Percentiles rank a stretch among this genome's conserved stretches.
phyloP scores from a whole-genome alignment of 2,888 invertebrate genomes.

The Melolontha melolontha region DNA sequence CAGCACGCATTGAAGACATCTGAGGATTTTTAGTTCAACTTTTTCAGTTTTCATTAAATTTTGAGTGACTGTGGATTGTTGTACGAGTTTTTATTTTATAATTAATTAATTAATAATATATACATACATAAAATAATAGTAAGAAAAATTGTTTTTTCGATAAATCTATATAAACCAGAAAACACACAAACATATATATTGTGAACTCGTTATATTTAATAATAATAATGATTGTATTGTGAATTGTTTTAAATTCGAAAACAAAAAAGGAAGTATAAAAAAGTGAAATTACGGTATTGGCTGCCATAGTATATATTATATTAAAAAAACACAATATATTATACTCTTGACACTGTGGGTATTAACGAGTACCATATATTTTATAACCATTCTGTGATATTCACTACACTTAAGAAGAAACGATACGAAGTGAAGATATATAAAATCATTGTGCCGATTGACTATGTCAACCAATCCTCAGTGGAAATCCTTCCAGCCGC shows the following conservation, averaged over 20 bases:
- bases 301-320: slow-evolving; percentile 61
- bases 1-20: slow-evolving; percentile 93
- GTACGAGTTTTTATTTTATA: slow-evolving; percentile 48
- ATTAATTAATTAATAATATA: slow-evolving; percentile 32
- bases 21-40: slow-evolving; percentile 79
- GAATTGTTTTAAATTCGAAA: slow-evolving; percentile 47
- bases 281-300: slow-evolving; percentile 55
- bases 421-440: slow-evolving; percentile 60
- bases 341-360: slow-evolving; percentile 52
- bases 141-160: slow-evolving; percentile 41
- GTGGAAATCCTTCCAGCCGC: slow-evolving; percentile 93
- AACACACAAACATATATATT: slow-evolving; percentile 20
- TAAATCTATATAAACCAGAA: slow-evolving; percentile 21
- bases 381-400: slow-evolving; percentile 74
- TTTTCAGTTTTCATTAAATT: slow-evolving; percentile 62
- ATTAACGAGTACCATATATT: slow-evolving; percentile 51
- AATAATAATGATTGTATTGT: slow-evolving; percentile 46
- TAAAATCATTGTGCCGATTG: slow-evolving; percentile 61
- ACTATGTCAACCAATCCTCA: slow-evolving; percentile 86
- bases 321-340: slow-evolving; percentile 39
- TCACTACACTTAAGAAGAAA: slow-evolving; percentile 68
- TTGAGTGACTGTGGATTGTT: slow-evolving; percentile 65
- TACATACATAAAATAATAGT: slow-evolving; percentile 34
- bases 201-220: slow-evolving; percentile 28
- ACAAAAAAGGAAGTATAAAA: slow-evolving; percentile 1